Base-by-base conservation (phyloP, 2,797 vertebrate genomes). In the Anniella stebbinsi region DNA sequence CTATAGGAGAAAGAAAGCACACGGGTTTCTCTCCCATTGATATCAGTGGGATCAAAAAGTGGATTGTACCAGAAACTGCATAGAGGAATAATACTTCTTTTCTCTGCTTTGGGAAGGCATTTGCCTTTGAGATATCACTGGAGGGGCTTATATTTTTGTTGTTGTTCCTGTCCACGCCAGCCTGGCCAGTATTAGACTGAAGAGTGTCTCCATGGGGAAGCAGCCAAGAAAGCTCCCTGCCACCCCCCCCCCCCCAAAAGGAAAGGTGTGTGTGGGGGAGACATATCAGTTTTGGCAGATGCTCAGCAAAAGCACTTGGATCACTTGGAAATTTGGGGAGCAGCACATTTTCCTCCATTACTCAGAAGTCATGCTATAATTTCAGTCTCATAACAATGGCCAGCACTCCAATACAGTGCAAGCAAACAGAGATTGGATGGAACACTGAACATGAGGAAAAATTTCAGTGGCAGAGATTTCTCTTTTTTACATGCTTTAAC, bases 1-100 rank as follows among this genome's bases (percentile, higher is more conserved):
- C 1, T 51, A 87, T 54, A 2, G 0, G n/a, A 87, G 89, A 87
- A 4, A 2, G 17, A 38, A 88, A 77, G 15, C 25, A 63, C 18
- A 54, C 48, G 17, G 18, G 23, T 36, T 48, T 30, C 0, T 13
- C 28, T 38, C 36, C 17, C 48, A 70, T 18, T 51, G 33, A 72
- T 70, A 33, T n/a, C 87, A 80, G 51, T 88, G 28, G 78, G 36
- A 87, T 25, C 30, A 51, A 83, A 75, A 88, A 88, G 38, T 76
- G 28, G 21, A 38, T 1, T 76, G 36, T 9, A 36, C 25, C 17
- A 38, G 18, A 11, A 80, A 30, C n/a, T 51, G 63, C 1, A 48
- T 2, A 88, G 4, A 4, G 38, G 41, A 76, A n/a, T 13, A n/a
- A 4, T 1, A n/a, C 25, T 18, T 30, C 69, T 77, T 41, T 77